phyloP scores from a whole-genome alignment of 2,113 vertebrate species.

The Larimichthys polyactis region DNA sequence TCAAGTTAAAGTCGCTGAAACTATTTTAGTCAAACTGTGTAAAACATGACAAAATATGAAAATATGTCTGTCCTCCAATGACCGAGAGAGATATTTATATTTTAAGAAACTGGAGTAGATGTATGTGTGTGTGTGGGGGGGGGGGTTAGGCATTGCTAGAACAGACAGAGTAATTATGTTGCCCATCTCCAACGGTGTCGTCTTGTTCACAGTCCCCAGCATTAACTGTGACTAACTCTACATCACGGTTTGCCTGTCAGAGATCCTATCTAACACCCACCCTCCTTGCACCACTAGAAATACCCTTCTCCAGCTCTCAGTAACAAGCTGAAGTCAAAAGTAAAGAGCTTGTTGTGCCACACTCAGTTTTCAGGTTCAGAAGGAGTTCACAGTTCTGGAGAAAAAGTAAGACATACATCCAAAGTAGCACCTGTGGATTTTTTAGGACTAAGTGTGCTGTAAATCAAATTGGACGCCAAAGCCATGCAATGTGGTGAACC shows the following conservation, averaged over 20 bases:
- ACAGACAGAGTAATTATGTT: constrained; percentile 33
- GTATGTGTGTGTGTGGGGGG: too few relatives aligned
- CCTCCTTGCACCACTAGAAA: constrained; percentile 42
- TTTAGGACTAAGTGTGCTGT: constrained; percentile 9
- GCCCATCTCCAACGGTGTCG: neutral
- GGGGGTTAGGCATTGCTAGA: neutral
- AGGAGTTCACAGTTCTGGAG: constrained; percentile 51
- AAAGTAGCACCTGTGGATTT: constrained; percentile 52
- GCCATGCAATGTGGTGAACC: constrained; percentile 11
- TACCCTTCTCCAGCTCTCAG: constrained; percentile 33
- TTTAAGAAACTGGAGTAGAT: constrained; percentile 4
- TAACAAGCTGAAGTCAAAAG: constrained; percentile 47
- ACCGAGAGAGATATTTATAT: constrained; percentile 1
- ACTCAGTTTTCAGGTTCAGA: constrained; percentile 59
- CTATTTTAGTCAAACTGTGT: neutral
- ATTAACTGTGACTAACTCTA: constrained; percentile 43
- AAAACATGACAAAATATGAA: neutral
- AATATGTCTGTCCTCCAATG: neutral
- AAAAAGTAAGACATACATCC: constrained; percentile 10
- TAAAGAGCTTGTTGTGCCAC: constrained; percentile 27
- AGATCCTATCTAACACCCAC: constrained; percentile 34
- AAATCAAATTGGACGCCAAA: constrained; percentile 35
- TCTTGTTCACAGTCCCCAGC: constrained; percentile 37
- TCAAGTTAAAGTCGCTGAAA: neutral
- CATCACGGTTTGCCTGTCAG: constrained; percentile 42